Evolutionary conservation across 2,797 vertebrate species (phyloP).

Genomic region (Cuculus canorus): DNA sequence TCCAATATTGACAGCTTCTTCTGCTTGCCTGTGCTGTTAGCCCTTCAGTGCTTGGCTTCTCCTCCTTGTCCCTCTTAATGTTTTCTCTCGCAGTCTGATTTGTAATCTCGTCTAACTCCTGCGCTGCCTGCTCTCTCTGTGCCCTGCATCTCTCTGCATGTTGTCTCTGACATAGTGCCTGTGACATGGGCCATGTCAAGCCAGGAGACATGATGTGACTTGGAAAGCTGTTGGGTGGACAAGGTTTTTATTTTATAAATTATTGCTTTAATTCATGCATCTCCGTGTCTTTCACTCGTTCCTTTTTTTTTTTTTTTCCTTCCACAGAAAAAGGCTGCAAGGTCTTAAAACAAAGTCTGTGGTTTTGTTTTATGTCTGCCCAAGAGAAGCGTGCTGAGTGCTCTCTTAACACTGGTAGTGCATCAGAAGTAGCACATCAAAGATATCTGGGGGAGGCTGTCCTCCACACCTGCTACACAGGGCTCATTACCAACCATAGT

Average conservation of each 20-base stretch:
- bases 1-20: background rate
- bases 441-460: background rate
- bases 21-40: background rate
- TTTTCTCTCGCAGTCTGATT: background rate
- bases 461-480: background rate
- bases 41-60: background rate
- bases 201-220: background rate
- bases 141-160: background rate
- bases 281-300: background rate
- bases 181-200: background rate
- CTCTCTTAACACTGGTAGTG: background rate
- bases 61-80: accelerated
- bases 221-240: background rate
- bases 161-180: background rate
- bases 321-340: background rate
- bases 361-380: slow-evolving; percentile 15
- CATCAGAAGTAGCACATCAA: slow-evolving; percentile 6
- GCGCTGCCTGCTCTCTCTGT: background rate
- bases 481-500: background rate
- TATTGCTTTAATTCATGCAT: background rate
- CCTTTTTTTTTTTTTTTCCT: background rate
- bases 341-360: background rate
- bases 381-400: background rate
- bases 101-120: background rate
- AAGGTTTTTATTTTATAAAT: background rate